These are phyloP conservation scores for Lepidonotus clava DNA, from an alignment of 2,888 invertebrate genomes.

Conservation along the genomic window DNA sequence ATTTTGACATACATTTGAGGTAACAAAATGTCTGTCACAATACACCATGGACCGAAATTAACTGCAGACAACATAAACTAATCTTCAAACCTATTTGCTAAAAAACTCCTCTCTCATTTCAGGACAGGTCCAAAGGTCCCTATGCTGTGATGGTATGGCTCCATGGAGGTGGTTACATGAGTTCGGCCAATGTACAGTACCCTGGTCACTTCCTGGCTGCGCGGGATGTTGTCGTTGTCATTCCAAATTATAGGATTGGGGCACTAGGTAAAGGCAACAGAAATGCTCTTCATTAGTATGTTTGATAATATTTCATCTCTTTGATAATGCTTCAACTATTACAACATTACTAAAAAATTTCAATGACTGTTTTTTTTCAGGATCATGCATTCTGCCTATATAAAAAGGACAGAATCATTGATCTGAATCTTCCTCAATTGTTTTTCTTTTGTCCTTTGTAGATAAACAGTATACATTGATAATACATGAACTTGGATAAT, in stretches of 20 bases:
- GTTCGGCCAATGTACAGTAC: slow-evolving; percentile 58
- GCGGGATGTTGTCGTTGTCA: slow-evolving; percentile 58
- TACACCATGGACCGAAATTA: too few relatives aligned
- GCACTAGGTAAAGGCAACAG: slow-evolving; percentile 58
- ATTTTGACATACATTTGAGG: too few relatives aligned
- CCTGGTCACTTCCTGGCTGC: slow-evolving; percentile 62
- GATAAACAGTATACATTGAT: too few relatives aligned
- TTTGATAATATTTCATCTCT: neutral
- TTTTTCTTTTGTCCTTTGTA: too few relatives aligned
- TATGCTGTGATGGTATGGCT: slow-evolving; percentile 62
- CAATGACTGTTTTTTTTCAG: too few relatives aligned
- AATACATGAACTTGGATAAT: too few relatives aligned
- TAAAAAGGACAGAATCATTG: too few relatives aligned
- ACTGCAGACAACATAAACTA: too few relatives aligned
- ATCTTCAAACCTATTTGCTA: neutral
- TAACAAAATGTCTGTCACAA: too few relatives aligned
- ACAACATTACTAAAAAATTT: neutral
- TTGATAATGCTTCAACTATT: neutral
- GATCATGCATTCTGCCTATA: too few relatives aligned
- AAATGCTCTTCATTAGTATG: neutral
- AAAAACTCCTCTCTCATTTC: too few relatives aligned
- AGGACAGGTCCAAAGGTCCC: slow-evolving; percentile 32
- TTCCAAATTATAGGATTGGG: slow-evolving; percentile 60
- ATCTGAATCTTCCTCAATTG: too few relatives aligned
- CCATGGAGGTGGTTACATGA: slow-evolving; percentile 60